These are phyloP conservation scores for Blennius ocellaris DNA, from an alignment of 2,113 vertebrate species.

Conservation along the genomic window DNA sequence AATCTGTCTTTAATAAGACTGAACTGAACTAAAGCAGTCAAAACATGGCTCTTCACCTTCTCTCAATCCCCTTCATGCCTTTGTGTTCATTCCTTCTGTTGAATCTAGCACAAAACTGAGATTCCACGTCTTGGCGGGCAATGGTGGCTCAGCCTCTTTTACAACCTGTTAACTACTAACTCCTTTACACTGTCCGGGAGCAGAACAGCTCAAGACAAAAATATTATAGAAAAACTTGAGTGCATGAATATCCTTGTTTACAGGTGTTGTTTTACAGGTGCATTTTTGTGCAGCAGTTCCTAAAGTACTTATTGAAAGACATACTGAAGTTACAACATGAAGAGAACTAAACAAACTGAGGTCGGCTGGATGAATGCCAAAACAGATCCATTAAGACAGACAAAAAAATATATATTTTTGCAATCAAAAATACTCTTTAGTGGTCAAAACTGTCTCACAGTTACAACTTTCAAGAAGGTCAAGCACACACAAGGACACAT, in stretches of 20 bases:
- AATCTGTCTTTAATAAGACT: conserved; percentile 18
- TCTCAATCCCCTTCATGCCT: conserved; percentile 33
- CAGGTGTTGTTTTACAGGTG: neutral
- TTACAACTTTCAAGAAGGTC: neutral
- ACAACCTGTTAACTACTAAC: conserved; percentile 61
- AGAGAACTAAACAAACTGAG: neutral
- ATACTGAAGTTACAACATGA: neutral
- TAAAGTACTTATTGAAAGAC: neutral
- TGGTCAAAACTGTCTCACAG: no score
- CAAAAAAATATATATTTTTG: conserved; percentile 1
- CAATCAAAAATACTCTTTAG: neutral
- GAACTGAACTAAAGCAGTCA: conserved; percentile 5
- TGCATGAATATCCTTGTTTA: neutral
- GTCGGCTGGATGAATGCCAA: conserved; percentile 2
- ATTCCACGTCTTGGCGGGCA: conserved; percentile 33
- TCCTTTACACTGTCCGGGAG: conserved; percentile 36
- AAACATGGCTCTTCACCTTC: conserved; percentile 17
- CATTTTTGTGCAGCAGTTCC: conserved; percentile 7
- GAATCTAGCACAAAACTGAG: conserved; percentile 36
- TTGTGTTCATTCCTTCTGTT: conserved; percentile 19
- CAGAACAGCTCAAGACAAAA: conserved; percentile 30
- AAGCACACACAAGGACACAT: neutral
- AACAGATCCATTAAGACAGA: neutral
- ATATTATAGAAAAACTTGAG: conserved; percentile 36
- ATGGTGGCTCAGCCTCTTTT: conserved; percentile 60